phyloP scores from a whole-genome alignment of 2,797 vertebrate genomes.

The Phataginus tetradactyla region DNA sequence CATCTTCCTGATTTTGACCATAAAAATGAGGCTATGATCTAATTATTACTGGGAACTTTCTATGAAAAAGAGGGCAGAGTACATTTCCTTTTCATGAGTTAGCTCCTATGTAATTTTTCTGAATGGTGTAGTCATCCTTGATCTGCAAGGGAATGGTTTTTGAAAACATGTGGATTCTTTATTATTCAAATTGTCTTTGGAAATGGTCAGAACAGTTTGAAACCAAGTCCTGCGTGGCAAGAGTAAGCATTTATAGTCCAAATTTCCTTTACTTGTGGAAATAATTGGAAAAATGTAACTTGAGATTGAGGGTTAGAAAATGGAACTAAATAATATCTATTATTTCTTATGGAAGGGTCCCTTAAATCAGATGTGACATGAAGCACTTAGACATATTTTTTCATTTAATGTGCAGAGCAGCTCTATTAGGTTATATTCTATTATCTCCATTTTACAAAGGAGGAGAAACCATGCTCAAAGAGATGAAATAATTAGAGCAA shows the following conservation, averaged over 20 bases:
- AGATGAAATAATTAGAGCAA: slow-evolving; percentile 40
- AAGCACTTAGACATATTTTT: not conserved
- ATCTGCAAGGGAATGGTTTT: not conserved
- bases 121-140: not conserved
- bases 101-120: not conserved
- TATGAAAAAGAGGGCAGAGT: not conserved
- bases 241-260: slow-evolving; percentile 26
- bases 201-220: not conserved
- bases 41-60: slow-evolving; percentile 16
- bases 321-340: slow-evolving; percentile 33
- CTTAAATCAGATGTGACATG: not conserved
- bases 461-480: not conserved
- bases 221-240: not conserved
- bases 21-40: not conserved
- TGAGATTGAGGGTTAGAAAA: slow-evolving; percentile 39
- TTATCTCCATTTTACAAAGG: slow-evolving; percentile 44
- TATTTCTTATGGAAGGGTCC: not conserved
- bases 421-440: not conserved
- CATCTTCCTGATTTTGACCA: not conserved
- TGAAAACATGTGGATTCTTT: slow-evolving; percentile 30
- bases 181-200: not conserved
- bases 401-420: slow-evolving; percentile 30
- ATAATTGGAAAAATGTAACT: slow-evolving; percentile 59
- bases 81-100: slow-evolving; percentile 32
- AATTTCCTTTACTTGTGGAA: slow-evolving; percentile 21